These are phyloP conservation scores for Anniella stebbinsi DNA, from an alignment of 2,797 vertebrate genomes.

Conservation along the genomic window DNA sequence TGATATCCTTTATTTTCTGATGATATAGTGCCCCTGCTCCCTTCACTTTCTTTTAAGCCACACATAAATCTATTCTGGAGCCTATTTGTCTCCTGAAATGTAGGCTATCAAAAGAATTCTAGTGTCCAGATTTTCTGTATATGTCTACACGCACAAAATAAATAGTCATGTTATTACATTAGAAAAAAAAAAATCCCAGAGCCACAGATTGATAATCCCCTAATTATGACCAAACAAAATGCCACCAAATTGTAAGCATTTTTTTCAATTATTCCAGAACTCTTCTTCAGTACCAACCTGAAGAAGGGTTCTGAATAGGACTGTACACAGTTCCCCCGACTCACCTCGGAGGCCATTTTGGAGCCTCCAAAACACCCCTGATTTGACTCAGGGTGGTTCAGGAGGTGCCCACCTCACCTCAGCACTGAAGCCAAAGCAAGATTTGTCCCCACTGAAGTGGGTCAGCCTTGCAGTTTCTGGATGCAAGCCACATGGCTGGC, in stretches of 20 bases:
- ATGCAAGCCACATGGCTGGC: too few species aligned
- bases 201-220: not conserved
- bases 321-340: too few species aligned
- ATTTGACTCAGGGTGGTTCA: too few species aligned
- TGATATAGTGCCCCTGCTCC: not conserved
- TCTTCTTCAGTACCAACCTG: not conserved
- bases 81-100: not conserved
- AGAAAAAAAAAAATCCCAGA: not conserved
- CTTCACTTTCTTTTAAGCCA: not conserved
- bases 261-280: not conserved
- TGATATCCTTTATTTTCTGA: constrained; percentile 3
- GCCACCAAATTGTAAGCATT: not conserved
- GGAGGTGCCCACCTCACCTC: too few species aligned
- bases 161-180: not conserved
- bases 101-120: not conserved
- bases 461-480: too few species aligned
- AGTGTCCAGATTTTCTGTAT: not conserved
- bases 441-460: too few species aligned
- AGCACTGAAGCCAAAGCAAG: too few species aligned
- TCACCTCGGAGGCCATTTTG: too few species aligned
- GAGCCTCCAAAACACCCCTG: too few species aligned
- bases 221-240: not conserved
- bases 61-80: not conserved
- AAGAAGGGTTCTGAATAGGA: not conserved
- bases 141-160: not conserved